Evolutionary conservation across 2,113 vertebrate species (phyloP), one percentile per base, ranked within the genome.

Genomic region (Sebastes schlegelii): DNA sequence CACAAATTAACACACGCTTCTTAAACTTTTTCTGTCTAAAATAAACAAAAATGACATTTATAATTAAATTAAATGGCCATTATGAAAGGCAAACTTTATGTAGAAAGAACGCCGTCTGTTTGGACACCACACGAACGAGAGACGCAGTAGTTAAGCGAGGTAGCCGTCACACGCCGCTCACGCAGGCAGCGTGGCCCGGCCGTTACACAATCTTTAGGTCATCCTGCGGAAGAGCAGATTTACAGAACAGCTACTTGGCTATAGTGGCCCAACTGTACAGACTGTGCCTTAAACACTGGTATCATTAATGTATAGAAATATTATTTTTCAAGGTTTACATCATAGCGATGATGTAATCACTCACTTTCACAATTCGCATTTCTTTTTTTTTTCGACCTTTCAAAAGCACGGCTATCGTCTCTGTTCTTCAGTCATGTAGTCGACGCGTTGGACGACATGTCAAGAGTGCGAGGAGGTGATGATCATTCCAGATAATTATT

Each of bases 271-370:
- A 46, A 71, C 74, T 68, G 76, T 80, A 77, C 74, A 77, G 73
- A 80, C 74, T 88, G 94, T 95, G 94, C 94, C 94, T 95, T 94
- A 92, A 88, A 87, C 84, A 85, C 86, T 83, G 55, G 14, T 85
- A 66, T 79, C 75, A 74, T 73, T 79, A 76, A 77, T 86, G 63
- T 68, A 81, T 49, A 69, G 61, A 82, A 74, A 72, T 58, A 0
- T 57, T 40, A 52, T 74, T 68, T 84, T 76, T 67, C 45, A 64
- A 85, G 51, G 80, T 88, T 92, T 89, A 84, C 80, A 26, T 71
- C 21, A 49, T 14, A 40, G 13, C 67, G 10, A 6, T 54, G 70
- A 78, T 88, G 26, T 51, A 40, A 52, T 72, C 16, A 64, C 46
- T 51, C 16, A 69, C n/a, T 26, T 72, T 75, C 79, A 69, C 83